A percentile compares a stretch with the other conserved stretches of the same genome.
These are phyloP conservation scores for Apodemia hepburni DNA, from an alignment of 2,888 invertebrate genomes.

Conservation along the genomic window DNA sequence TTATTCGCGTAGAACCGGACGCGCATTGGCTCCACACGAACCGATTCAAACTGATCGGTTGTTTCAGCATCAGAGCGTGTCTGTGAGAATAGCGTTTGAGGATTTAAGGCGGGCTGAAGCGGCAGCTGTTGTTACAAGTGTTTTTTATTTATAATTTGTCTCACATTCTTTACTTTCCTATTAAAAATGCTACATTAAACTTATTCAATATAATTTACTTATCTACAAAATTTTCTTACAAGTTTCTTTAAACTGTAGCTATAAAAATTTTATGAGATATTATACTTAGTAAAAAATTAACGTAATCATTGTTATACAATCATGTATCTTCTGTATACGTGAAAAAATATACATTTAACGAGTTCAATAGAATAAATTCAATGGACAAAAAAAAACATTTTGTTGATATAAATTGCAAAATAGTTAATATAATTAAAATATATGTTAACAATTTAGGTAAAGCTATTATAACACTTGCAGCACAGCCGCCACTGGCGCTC, in stretches of 20 bases:
- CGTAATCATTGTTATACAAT: not conserved
- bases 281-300: not conserved
- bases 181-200: not conserved
- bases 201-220: not conserved
- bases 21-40: slow-evolving; percentile 78
- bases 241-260: not conserved
- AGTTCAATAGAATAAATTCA: not conserved
- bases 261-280: not conserved
- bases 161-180: not conserved
- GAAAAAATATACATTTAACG: too few relatives aligned
- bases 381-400: not conserved
- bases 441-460: slow-evolving; percentile 4
- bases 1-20: slow-evolving; percentile 78
- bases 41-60: slow-evolving; percentile 68
- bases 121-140: slow-evolving; percentile 29
- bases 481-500: slow-evolving; percentile 39
- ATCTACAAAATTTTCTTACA: too few relatives aligned
- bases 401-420: not conserved
- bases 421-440: not conserved
- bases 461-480: slow-evolving; percentile 36
- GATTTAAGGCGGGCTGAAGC: slow-evolving; percentile 45
- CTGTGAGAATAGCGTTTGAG: slow-evolving; percentile 58
- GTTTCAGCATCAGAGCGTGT: slow-evolving; percentile 65
- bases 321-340: too few relatives aligned
- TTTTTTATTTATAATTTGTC: not conserved